Base-by-base conservation (phyloP, 2,888 invertebrate genomes). In the Cerastis rubricosa region DNA sequence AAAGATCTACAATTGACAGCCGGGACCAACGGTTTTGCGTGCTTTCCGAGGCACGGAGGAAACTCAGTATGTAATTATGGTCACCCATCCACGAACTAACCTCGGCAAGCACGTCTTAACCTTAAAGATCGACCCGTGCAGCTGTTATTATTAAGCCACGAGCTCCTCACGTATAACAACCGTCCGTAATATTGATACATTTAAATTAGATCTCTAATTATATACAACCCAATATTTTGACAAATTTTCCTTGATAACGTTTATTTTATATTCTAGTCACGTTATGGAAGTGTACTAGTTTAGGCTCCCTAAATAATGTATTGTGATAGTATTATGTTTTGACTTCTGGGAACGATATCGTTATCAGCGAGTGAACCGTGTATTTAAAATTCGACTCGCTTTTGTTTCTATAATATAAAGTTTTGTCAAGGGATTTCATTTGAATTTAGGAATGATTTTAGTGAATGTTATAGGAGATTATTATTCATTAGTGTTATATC, bases 321-420 rank as follows among this genome's bases (percentile, higher is more conserved):
- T 76, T 63, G 63, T 65, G 57, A 83, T 84, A 74, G 69, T 77
- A 65, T 83, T 80, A 54, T 67, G 66, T 85, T 76, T 70, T 9
- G 71, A 66, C 78, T 73, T 73, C 1, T 7, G 69, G 71, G 86
- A 75, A 35, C 74, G 43, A 71, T 87, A 65, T 59, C 40, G 68
- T 75, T 85, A 79, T 76, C 83, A 74, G 63, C 22, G 19, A 54
- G 29, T 54, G 35, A 11, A 61, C 71, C 63, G 25, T 57, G 59
- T 75, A 70, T 81, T 87, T 69, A 73, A n/a, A 79, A 85, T 81
- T 74, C 63, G 45, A 68, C 47, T 61, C 72, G 29, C 68, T 69
- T 85, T 77, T 78, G 75, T 78, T 67, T 70, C 29, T 75, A 75
- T 73, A 74, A 75, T 73, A 74, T 67, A 54, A 72, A 43, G 70